Evolutionary conservation across 1,140 invertebrate species (phyloP).

Genomic region (Armadillidium nasatum): DNA sequence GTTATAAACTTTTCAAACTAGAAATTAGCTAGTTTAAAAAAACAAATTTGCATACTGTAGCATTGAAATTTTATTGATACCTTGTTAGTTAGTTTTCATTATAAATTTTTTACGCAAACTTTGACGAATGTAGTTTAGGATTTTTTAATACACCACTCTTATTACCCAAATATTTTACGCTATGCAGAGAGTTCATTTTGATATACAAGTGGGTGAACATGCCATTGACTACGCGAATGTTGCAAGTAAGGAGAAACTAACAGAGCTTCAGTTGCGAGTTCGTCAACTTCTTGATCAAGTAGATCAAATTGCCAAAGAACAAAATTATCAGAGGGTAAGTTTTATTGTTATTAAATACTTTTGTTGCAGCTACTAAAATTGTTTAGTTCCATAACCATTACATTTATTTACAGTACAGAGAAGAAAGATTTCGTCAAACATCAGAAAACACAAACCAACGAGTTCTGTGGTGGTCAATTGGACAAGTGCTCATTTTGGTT

Average conservation of each 20-base stretch:
- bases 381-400: no score
- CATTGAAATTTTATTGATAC: no score
- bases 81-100: no score
- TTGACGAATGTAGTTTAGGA: no score
- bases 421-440: constrained; percentile 94
- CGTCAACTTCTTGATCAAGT: constrained; percentile 95
- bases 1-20: no score
- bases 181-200: constrained; percentile 86
- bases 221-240: constrained; percentile 96
- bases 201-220: constrained; percentile 99
- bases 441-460: constrained; percentile 96
- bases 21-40: no score
- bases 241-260: constrained; percentile 95
- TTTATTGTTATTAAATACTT: no score
- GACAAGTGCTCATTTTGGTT: constrained; percentile 83
- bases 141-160: no score
- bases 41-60: no score
- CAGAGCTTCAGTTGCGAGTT: constrained; percentile 90
- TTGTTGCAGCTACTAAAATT: no score
- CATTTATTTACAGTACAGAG: constrained; percentile 74
- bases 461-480: constrained; percentile 96
- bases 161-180: no score
- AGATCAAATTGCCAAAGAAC: constrained; percentile 98
- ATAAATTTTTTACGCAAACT: no score
- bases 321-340: constrained; percentile 94